These are phyloP conservation scores for Cheilosia impressa DNA, from an alignment of 2,888 invertebrate species.

Conservation along the genomic window DNA sequence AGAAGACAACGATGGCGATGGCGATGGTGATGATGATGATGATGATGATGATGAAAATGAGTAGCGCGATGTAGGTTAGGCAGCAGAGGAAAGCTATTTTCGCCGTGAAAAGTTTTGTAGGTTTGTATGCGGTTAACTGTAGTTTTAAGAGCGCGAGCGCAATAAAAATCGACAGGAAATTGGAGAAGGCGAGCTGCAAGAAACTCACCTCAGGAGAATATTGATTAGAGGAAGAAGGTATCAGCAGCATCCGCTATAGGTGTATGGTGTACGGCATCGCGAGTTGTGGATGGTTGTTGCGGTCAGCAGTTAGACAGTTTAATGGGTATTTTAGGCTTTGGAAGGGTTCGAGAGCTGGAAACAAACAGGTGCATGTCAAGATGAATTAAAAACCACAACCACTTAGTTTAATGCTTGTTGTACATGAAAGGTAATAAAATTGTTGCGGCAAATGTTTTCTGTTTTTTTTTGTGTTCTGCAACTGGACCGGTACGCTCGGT, in stretches of 20 bases:
- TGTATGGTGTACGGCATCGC: not conserved
- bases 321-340: conserved; percentile 25
- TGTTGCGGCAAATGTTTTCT: conserved; percentile 9
- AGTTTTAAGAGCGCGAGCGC: conserved; percentile 50
- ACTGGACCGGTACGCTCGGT: not conserved
- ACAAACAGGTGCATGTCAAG: conserved; percentile 68
- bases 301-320: conserved; percentile 62
- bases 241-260: conserved; percentile 30
- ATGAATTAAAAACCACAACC: conserved; percentile 65
- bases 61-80: conserved; percentile 56
- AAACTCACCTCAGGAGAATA: conserved; percentile 27
- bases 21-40: too few relatives aligned
- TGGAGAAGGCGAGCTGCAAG: conserved; percentile 39
- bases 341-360: conserved; percentile 48
- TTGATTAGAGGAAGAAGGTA: conserved; percentile 50
- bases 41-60: conserved; percentile 8
- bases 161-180: conserved; percentile 74
- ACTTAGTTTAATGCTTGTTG: conserved; percentile 61
- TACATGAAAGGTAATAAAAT: conserved; percentile 51
- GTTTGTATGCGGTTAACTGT: conserved; percentile 70
- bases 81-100: conserved; percentile 16
- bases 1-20: not conserved
- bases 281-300: conserved; percentile 26
- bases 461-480: not conserved
- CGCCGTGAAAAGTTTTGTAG: conserved; percentile 57